These are phyloP conservation scores for Sciurus carolinensis DNA, from an alignment of 2,797 vertebrate species.

Conservation along the genomic window DNA sequence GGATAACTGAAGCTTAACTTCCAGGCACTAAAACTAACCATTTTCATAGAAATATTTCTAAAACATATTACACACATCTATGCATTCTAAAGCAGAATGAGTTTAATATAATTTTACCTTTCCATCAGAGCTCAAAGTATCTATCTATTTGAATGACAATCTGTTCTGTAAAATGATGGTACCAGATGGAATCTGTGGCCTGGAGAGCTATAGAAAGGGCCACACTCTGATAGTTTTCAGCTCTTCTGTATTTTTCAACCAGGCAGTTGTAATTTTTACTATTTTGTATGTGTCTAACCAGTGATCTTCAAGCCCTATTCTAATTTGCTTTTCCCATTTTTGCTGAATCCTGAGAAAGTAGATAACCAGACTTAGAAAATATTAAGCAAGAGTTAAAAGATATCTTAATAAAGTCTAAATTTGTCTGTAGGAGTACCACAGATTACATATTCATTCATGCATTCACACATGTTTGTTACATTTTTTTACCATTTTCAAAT, in stretches of 20 bases:
- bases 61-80: constrained; percentile 64
- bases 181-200: background rate
- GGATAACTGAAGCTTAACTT: constrained; percentile 77
- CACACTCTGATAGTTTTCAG: background rate
- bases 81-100: constrained; percentile 58
- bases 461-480: background rate
- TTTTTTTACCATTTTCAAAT: background rate
- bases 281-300: background rate
- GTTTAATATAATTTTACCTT: constrained; percentile 69
- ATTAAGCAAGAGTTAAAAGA: background rate
- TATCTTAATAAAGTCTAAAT: background rate
- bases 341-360: background rate
- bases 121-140: constrained; percentile 47
- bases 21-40: constrained; percentile 52
- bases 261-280: background rate
- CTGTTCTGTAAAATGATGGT: constrained; percentile 16
- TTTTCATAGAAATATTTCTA: constrained; percentile 70
- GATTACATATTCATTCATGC: background rate
- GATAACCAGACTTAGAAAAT: background rate
- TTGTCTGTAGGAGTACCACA: background rate
- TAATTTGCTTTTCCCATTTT: constrained; percentile 6
- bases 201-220: background rate
- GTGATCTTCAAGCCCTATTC: background rate
- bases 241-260: background rate
- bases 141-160: constrained; percentile 28